A percentile compares a stretch with the other conserved stretches of the same genome.
Conservation (phyloP, 2,113 vertebrate genomes). For the Otolemur garnettii region DNA sequence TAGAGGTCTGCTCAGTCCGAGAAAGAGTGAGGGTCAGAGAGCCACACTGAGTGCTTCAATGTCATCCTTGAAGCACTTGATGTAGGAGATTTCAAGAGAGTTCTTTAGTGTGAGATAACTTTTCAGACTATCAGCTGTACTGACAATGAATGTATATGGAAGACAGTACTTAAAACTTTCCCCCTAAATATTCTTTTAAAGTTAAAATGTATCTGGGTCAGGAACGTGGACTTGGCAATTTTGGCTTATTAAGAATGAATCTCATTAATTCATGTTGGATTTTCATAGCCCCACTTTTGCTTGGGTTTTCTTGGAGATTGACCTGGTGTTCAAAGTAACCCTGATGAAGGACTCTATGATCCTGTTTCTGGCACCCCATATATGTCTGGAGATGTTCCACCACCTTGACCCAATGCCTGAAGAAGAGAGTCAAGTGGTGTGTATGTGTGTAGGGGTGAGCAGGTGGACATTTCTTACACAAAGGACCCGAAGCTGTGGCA, state of each 20-base stretch:
- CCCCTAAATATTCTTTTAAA: not conserved
- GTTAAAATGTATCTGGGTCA: not conserved
- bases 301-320: not conserved
- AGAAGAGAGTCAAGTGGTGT: not conserved
- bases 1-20: not conserved
- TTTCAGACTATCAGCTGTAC: not conserved
- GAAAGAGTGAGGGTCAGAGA: not conserved
- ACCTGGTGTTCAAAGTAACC: not conserved
- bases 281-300: not conserved
- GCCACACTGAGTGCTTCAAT: not conserved
- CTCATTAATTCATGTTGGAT: not conserved
- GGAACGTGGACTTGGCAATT: constrained; percentile 5
- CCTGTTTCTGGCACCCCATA: not conserved
- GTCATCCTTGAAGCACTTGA: not conserved
- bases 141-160: not conserved
- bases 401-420: not conserved
- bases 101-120: not conserved
- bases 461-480: not conserved
- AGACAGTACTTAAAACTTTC: not conserved
- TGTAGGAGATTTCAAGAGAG: not conserved
- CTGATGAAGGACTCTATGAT: not conserved
- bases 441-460: not conserved
- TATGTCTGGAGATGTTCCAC: not conserved
- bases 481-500: not conserved
- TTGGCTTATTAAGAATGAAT: not conserved